A percentile compares a stretch with the other conserved stretches of the same genome.
phyloP scores from a whole-genome alignment of 2,888 invertebrate genomes.

The Lamellibrachia columna region DNA sequence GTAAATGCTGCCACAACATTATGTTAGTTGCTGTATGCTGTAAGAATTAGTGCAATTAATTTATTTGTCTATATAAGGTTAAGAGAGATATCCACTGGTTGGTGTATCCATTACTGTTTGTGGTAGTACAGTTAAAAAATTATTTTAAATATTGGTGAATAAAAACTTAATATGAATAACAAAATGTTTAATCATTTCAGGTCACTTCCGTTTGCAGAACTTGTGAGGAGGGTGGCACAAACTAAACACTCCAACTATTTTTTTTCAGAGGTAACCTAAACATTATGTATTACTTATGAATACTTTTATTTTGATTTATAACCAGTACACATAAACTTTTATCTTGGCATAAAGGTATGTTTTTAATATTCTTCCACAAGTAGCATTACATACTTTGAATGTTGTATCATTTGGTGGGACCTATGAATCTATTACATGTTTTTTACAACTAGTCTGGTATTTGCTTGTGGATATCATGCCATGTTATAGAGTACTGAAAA shows the following conservation, averaged over 20 bases:
- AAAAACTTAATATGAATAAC: background rate
- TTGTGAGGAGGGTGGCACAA: constrained; percentile 64
- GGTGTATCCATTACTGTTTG: no score
- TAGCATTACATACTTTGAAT: no score
- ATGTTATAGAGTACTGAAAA: no score
- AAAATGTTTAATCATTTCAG: constrained; percentile 42
- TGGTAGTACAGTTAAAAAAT: no score
- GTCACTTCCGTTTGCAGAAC: constrained; percentile 66
- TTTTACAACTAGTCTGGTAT: no score
- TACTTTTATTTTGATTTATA: background rate
- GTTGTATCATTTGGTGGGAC: no score
- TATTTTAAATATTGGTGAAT: background rate
- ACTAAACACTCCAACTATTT: constrained; percentile 61
- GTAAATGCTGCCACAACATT: background rate
- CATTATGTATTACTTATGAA: background rate
- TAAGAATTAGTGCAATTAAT: no score
- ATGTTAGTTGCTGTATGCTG: no score
- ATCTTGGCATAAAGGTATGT: background rate
- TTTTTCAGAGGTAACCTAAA: constrained; percentile 56
- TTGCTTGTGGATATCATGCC: no score
- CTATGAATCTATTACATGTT: no score
- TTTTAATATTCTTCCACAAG: background rate
- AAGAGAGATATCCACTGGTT: no score
- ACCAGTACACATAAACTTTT: background rate
- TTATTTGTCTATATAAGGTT: no score